Base-by-base conservation (phyloP, 2,113 vertebrate genomes). In the Nymphicus hollandicus region DNA sequence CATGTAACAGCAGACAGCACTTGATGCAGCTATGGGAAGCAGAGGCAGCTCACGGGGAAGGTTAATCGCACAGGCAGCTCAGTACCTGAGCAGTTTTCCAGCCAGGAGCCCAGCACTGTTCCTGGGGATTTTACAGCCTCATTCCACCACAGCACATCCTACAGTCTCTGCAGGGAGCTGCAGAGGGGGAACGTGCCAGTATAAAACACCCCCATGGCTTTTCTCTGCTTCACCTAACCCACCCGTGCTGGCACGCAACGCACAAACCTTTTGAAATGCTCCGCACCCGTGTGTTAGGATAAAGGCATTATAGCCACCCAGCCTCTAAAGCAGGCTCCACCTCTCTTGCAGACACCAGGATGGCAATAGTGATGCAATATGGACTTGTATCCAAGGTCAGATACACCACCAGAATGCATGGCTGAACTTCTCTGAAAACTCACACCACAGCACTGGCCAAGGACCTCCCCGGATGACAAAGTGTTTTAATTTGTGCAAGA, bases 321-420 rank as follows among this genome's bases (percentile, higher is more conserved):
- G 71, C 63, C 64, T 66, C 72, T 86, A 74, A 55, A 81, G 39
- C 76, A 78, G 47, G 35, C 81, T 84, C 88, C 88, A 76, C 85
- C 86, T 77, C 69, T 86, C 60, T 47, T 68, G 70, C 69, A 89
- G 69, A 56, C 81, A 79, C 31, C 17, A 43, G 20, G 49, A 49
- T 33, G 43, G 68, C n/a, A 66, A 55, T 53, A 19, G 39, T 74
- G 69, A 92, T 72, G 86, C 86, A 95, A 91, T 24, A 77, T 0
- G 20, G 8, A 66, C 77, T 81, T 17, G 0, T 6, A 11, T 29
- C 31, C 0, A 0, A 52, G 83, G 52, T 81, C 86, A 91, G 50
- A 68, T 9, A 37, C 25, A 65, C 49, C 0, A 3, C 44, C 4
- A 41, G 79, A 81, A 64, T 1, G 1, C 5, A 15, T 0, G 2